These are phyloP conservation scores for Luffia ferchaultella DNA, from an alignment of 2,888 invertebrate genomes.

Conservation along the genomic window DNA sequence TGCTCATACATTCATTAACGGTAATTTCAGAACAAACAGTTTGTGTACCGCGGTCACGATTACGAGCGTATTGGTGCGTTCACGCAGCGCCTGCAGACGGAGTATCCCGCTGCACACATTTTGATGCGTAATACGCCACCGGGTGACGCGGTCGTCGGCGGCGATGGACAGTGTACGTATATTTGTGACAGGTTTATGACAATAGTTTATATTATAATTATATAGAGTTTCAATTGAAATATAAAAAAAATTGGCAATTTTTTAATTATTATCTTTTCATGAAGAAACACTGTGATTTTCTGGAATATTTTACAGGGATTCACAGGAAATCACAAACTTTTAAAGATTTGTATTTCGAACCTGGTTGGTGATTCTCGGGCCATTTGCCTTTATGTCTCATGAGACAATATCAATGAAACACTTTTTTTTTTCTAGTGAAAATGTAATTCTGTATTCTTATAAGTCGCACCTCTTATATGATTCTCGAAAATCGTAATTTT, in stretches of 20 bases:
- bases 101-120: conserved; percentile 94
- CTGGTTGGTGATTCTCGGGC: too few relatives aligned
- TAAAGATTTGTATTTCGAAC: too few relatives aligned
- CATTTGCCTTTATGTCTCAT: too few relatives aligned
- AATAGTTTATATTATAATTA: background rate
- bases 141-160: conserved; percentile 84
- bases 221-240: background rate
- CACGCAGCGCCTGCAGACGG: conserved; percentile 90
- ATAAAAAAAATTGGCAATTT: background rate
- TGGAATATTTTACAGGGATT: too few relatives aligned
- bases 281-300: background rate
- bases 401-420: too few relatives aligned
- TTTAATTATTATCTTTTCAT: background rate
- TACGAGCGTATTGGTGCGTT: conserved; percentile 95
- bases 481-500: too few relatives aligned
- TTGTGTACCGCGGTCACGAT: conserved; percentile 94
- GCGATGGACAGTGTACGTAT: conserved; percentile 85
- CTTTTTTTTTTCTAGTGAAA: too few relatives aligned
- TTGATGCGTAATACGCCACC: conserved; percentile 92
- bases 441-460: too few relatives aligned
- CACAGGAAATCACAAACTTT: too few relatives aligned
- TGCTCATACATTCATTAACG: too few relatives aligned
- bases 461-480: too few relatives aligned
- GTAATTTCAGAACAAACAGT: conserved; percentile 83
- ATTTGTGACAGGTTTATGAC: conserved; percentile 14